Percentiles rank a stretch among this genome's conserved stretches.
phyloP scores from a whole-genome alignment of 2,113 vertebrate genomes.

The Boulengeromyrus knoepffleri region DNA sequence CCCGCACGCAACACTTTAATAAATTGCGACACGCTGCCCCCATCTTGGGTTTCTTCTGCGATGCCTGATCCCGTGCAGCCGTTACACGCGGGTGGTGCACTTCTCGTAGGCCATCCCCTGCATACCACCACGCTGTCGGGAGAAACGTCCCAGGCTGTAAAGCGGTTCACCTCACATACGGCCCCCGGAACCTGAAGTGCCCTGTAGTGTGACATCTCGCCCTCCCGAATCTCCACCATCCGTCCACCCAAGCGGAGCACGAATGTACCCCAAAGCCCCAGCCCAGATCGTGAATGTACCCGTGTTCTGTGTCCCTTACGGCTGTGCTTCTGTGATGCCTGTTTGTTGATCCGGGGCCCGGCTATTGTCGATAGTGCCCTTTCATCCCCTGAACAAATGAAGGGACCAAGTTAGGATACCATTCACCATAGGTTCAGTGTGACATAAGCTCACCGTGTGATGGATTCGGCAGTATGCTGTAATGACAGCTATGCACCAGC shows the following conservation, averaged over 20 bases:
- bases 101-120: slow-evolving; percentile 31
- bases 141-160: slow-evolving; percentile 16
- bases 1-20: slow-evolving; percentile 59
- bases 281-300: slow-evolving; percentile 50
- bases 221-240: slow-evolving; percentile 30
- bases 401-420: slow-evolving; percentile 52
- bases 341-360: slow-evolving; percentile 3
- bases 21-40: slow-evolving; percentile 35
- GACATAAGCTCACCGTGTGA: not conserved
- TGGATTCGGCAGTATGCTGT: slow-evolving; percentile 16
- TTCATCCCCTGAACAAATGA: slow-evolving; percentile 50
- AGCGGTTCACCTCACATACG: slow-evolving; percentile 32
- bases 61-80: slow-evolving; percentile 32
- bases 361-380: slow-evolving; percentile 31
- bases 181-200: slow-evolving; percentile 33
- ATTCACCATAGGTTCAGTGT: not conserved
- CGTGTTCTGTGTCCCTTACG: slow-evolving; percentile 35
- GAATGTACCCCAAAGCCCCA: slow-evolving; percentile 56
- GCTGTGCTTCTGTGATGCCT: slow-evolving; percentile 30
- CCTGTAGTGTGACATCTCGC: slow-evolving; percentile 25
- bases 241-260: slow-evolving; percentile 37
- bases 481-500: slow-evolving; percentile 22
- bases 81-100: slow-evolving; percentile 28
- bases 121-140: slow-evolving; percentile 32
- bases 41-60: slow-evolving; percentile 36